Evolutionary conservation across 2,113 vertebrate species (phyloP).

Genomic region (Hydrochoerus hydrochaeris): DNA sequence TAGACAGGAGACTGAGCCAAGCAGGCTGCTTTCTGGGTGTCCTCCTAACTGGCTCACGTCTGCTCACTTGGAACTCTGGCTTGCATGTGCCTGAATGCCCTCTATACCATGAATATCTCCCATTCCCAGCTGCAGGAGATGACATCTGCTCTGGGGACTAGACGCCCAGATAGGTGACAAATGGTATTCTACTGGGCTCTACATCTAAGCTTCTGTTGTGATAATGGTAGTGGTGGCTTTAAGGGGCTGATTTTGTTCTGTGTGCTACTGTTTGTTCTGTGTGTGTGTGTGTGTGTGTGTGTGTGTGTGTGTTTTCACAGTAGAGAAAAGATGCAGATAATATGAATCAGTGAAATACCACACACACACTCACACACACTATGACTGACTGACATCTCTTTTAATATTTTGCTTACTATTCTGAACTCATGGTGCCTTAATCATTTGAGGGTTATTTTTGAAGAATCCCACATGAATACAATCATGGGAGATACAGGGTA

Average conservation of each 20-base stretch:
- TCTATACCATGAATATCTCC: neutral
- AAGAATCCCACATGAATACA: neutral
- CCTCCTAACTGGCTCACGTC: neutral
- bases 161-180: neutral
- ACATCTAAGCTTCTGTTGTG: neutral
- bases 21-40: neutral
- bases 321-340: neutral
- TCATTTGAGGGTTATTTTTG: neutral
- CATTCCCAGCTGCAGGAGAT: neutral
- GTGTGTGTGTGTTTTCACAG: neutral
- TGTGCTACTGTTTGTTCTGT: neutral
- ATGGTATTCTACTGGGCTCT: neutral
- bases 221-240: neutral
- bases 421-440: neutral
- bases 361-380: neutral
- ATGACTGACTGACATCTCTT: neutral
- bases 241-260: neutral
- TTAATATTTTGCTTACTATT: neutral
- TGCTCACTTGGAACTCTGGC: neutral
- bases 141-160: slow-evolving; percentile 36
- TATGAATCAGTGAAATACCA: neutral
- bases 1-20: neutral
- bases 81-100: fast-evolving
- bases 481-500: neutral
- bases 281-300: neutral